Evolutionary conservation across 2,113 vertebrate species (phyloP), one percentile per base, ranked within the genome.

Genomic region (Hiodon tergisus): DNA sequence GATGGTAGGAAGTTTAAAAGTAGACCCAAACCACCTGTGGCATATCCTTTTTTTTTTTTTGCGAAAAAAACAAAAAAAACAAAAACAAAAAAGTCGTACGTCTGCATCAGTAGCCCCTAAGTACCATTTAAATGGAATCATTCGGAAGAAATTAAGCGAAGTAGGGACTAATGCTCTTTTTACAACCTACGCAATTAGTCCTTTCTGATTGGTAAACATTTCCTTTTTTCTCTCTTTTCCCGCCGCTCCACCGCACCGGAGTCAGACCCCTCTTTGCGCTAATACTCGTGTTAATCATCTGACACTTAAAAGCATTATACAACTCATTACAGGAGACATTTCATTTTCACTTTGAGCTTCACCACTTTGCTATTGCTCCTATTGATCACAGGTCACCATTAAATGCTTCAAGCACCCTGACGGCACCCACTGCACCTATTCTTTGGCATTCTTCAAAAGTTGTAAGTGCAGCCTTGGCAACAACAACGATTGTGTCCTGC

Each of bases 301-400:
- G 70, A 78, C 61, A 67, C 76, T 73, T 78, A 75, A 78, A 72
- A 79, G 52, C 54, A 62, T 17, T 67, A 17, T 63, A 46, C 55
- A 10, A 69, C 79, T 83, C 71, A 80, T 72, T 81, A 76, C 48
- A 51, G 78, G 54, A 73, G 48, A 63, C 61, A 3, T 69, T 74
- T 63, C 53, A 76, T 72, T 79, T 69, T 57, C 63, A 17, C 71
- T 68, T 51, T 4, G 51, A 47, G 74, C 53, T 13, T 9, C 13
- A 53, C 48, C 60, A 69, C 71, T 67, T 76, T 50, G 6, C 55
- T 51, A 61, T 63, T 47, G 61, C 65, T 5, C 10, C 55, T 78
- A 60, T 65, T 73, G 75, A 76, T 76, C 17, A 4, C 48, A 6
- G 51, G 13, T 72, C 46, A 68, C 72, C 16, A 73, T 75, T 77